These are phyloP conservation scores for Monopterus albus DNA, from an alignment of 2,113 vertebrate species.

Conservation along the genomic window DNA sequence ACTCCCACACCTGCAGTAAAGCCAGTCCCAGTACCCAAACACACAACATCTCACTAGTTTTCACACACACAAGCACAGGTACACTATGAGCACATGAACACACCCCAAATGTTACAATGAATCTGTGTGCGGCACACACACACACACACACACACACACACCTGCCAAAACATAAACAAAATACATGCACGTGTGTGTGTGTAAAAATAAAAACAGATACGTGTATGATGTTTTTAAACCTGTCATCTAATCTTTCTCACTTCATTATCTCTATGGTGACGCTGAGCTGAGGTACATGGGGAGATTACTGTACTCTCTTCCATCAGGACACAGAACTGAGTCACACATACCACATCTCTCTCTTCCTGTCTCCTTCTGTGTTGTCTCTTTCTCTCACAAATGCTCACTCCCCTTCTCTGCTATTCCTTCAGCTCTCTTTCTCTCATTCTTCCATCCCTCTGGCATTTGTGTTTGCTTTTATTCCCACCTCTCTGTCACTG, in stretches of 20 bases:
- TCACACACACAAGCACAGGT: constrained; percentile 12
- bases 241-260: constrained; percentile 41
- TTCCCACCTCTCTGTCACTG: constrained; percentile 72
- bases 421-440: constrained; percentile 68
- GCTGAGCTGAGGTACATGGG: constrained; percentile 53
- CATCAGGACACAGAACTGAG: constrained; percentile 74
- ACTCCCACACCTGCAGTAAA: constrained; percentile 75
- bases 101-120: constrained; percentile 46
- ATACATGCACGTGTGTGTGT: constrained; percentile 49
- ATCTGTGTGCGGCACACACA: constrained; percentile 14
- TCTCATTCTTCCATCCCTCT: constrained; percentile 68
- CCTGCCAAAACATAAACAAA: constrained; percentile 59
- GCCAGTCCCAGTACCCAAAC: constrained; percentile 48
- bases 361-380: constrained; percentile 56
- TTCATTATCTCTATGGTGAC: constrained; percentile 67
- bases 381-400: constrained; percentile 51
- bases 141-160: constrained; percentile 25
- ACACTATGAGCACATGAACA: constrained; percentile 32
- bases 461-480: constrained; percentile 52
- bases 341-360: constrained; percentile 77
- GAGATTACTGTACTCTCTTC: constrained; percentile 66
- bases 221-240: constrained; percentile 38
- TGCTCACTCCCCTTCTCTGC: constrained; percentile 57
- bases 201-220: constrained; percentile 36
- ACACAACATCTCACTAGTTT: neutral